Percentiles rank a stretch among this genome's conserved stretches.
phyloP scores from a whole-genome alignment of 2,888 invertebrate genomes.

The Cataglyphis rosenhaueri region DNA sequence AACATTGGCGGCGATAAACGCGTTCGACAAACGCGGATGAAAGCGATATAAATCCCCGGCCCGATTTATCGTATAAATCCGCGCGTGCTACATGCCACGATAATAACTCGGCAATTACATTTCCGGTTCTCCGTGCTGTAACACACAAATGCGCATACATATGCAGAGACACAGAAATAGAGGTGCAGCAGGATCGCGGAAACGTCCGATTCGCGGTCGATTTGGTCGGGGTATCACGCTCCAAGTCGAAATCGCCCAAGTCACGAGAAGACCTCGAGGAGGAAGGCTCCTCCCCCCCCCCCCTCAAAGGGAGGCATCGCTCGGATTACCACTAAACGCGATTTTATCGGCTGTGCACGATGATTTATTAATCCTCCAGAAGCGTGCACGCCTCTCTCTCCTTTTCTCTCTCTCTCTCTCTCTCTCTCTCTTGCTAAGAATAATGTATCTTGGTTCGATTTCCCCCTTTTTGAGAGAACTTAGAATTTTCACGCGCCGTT shows the following conservation, averaged over 20 bases:
- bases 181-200: not conserved
- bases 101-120: slow-evolving; percentile 42
- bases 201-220: slow-evolving; percentile 19
- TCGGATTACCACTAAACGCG: slow-evolving; percentile 38
- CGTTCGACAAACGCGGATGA: not conserved
- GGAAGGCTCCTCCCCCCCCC: not conserved
- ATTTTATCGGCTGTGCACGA: slow-evolving; percentile 24
- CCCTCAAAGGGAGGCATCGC: not conserved
- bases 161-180: not conserved
- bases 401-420: not conserved
- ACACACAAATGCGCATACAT: not conserved
- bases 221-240: slow-evolving; percentile 12
- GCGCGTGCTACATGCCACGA: slow-evolving; percentile 29
- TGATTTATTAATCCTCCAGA: slow-evolving; percentile 50
- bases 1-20: not conserved
- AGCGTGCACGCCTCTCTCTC: not conserved
- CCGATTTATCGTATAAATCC: slow-evolving; percentile 25
- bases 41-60: slow-evolving; percentile 31
- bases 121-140: slow-evolving; percentile 34
- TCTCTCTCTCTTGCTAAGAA: not conserved
- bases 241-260: slow-evolving; percentile 37
- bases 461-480: slow-evolving; percentile 6
- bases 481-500: slow-evolving; percentile 38
- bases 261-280: slow-evolving; percentile 17
- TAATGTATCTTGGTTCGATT: not conserved